Evolutionary conservation across 2,888 invertebrate species (phyloP).

Genomic region (Lymantria monacha): DNA sequence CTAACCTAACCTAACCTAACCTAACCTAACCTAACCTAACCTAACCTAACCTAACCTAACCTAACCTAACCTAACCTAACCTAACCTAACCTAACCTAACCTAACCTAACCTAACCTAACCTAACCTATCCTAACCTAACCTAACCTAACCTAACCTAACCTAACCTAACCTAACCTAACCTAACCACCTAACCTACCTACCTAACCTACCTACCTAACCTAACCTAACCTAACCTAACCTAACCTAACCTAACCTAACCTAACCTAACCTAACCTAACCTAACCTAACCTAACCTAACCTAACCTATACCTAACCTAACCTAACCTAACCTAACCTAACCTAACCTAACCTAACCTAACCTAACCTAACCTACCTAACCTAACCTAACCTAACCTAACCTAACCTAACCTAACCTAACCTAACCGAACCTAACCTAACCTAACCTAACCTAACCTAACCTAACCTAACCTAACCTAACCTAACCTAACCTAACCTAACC

Average conservation of each 20-base stretch:
- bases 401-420: constrained; percentile 1
- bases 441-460: constrained; percentile 10
- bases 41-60: constrained; percentile 15
- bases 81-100: constrained; percentile 28
- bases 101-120: constrained; percentile 23
- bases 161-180: constrained; percentile 23
- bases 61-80: constrained; percentile 25
- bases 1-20: constrained; percentile 21
- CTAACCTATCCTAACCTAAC: constrained; percentile 20
- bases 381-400: constrained; percentile 1
- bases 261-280: constrained; percentile 7
- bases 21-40: constrained; percentile 21
- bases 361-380: constrained; percentile 4
- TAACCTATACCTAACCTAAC: not conserved
- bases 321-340: constrained; percentile 14
- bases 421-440: not conserved
- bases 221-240: constrained; percentile 48
- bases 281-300: constrained; percentile 6
- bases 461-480: constrained; percentile 18
- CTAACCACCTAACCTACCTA: constrained; percentile 8
- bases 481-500: constrained; percentile 19
- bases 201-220: constrained; percentile 20
- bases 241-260: constrained; percentile 3
- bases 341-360: constrained; percentile 7
- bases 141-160: constrained; percentile 11